These are phyloP conservation scores for Diabrotica undecimpunctata DNA, from an alignment of 1,140 invertebrate species.

Conservation along the genomic window DNA sequence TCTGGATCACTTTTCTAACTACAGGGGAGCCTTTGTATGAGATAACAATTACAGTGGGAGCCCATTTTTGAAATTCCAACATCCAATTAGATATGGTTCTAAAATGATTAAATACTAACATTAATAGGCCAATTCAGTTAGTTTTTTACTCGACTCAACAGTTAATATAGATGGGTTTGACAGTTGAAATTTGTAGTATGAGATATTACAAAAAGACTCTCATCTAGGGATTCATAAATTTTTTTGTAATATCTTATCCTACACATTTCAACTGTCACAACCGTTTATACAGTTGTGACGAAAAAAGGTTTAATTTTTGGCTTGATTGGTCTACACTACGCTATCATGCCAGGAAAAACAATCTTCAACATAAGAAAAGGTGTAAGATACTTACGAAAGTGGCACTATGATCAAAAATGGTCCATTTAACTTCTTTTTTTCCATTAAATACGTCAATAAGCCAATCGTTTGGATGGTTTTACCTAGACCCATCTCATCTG, in stretches of 20 bases:
- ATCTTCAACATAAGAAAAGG: neutral
- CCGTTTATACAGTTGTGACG: no score
- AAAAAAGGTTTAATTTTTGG: no score
- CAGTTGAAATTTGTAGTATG: no score
- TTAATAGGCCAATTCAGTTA: no score
- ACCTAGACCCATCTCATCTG: constrained; percentile 89
- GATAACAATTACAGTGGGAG: constrained; percentile 98
- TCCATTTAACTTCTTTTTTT: constrained; percentile 87
- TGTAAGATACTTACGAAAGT: constrained; percentile 62
- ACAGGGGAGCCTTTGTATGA: constrained; percentile 94
- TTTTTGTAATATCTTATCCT: no score
- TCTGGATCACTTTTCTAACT: constrained; percentile 77
- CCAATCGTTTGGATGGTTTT: constrained; percentile 99
- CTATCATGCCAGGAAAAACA: neutral
- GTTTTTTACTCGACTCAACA: no score
- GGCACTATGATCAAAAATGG: constrained; percentile 98
- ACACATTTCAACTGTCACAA: no score
- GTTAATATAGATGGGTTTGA: no score
- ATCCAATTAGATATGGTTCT: constrained; percentile 99
- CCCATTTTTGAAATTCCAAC: constrained; percentile 99
- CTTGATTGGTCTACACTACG: no score
- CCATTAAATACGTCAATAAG: constrained; percentile 93
- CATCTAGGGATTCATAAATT: no score
- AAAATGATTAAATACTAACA: neutral
- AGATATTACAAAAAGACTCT: no score